Evolutionary conservation across 2,113 vertebrate genomes (phyloP).

Genomic region (Myodes glareolus): DNA sequence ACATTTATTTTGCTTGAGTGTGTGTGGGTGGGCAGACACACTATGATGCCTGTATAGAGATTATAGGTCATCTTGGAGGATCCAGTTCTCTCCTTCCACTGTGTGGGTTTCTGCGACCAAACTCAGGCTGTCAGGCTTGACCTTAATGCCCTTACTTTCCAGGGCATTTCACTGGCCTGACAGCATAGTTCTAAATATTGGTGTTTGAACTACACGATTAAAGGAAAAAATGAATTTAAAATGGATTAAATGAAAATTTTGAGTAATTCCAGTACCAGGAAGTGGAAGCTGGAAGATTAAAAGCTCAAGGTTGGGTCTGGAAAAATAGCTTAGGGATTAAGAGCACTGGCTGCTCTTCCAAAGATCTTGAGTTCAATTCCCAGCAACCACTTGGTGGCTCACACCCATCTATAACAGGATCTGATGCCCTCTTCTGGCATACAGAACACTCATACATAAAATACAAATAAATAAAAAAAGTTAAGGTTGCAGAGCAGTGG

Average conservation of each 20-base stretch:
- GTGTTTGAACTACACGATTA: conserved; percentile 13
- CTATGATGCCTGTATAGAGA: neutral
- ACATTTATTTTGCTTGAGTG: neutral
- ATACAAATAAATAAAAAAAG: too few species aligned
- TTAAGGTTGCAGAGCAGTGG: too few species aligned
- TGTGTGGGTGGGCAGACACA: neutral
- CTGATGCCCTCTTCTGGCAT: too few species aligned
- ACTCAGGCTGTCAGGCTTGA: neutral
- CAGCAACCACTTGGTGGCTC: too few species aligned
- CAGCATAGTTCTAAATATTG: neutral
- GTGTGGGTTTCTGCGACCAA: neutral
- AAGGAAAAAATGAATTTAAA: conserved; percentile 21
- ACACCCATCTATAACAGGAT: too few species aligned
- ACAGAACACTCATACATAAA: too few species aligned
- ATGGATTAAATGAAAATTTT: neutral
- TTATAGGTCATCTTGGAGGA: neutral
- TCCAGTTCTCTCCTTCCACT: neutral
- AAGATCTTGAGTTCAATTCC: too few species aligned
- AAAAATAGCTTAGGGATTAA: too few species aligned
- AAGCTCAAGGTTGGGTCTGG: too few species aligned
- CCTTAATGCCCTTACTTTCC: neutral
- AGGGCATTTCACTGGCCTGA: neutral
- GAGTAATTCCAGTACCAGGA: neutral
- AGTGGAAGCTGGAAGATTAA: neutral
- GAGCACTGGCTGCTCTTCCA: too few species aligned